A percentile compares a stretch with the other conserved stretches of the same genome.
Conservation (phyloP, 2,113 vertebrate species). For the Oostethus manadensis region DNA sequence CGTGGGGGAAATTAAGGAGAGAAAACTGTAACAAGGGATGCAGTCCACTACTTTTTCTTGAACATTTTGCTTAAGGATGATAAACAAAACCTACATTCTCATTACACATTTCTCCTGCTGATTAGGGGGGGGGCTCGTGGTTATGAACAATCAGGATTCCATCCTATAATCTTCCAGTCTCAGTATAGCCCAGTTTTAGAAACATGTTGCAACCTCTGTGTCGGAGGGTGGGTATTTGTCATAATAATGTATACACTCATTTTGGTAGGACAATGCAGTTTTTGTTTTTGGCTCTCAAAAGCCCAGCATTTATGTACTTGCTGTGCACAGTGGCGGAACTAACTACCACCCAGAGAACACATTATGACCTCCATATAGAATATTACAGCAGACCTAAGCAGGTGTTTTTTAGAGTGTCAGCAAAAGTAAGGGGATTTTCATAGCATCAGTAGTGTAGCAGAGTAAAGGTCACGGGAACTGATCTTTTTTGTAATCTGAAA, state of each 20-base stretch:
- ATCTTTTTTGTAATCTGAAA: not conserved
- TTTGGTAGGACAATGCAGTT: constrained; percentile 16
- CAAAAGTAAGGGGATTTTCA: constrained; percentile 8
- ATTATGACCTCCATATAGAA: constrained; percentile 18
- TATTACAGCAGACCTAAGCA: constrained; percentile 21
- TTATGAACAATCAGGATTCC: too few species aligned
- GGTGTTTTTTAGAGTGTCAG: constrained; percentile 21
- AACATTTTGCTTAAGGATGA: too few species aligned
- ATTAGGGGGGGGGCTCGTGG: too few species aligned
- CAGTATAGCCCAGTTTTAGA: not conserved
- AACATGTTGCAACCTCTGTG: not conserved
- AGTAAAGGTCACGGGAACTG: constrained; percentile 2
- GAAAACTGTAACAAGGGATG: too few species aligned
- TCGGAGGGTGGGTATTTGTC: not conserved
- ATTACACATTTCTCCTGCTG: too few species aligned
- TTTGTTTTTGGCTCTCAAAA: constrained; percentile 1
- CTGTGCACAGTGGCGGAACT: constrained; percentile 7
- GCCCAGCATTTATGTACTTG: constrained; percentile 13
- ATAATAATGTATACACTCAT: not conserved
- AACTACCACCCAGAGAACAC: constrained; percentile 13
- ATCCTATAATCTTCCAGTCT: not conserved
- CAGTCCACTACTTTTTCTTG: too few species aligned
- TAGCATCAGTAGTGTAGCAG: not conserved
- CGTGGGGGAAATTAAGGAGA: too few species aligned
- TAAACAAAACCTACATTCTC: too few species aligned